Evolutionary conservation across 2,797 vertebrate species (phyloP), one percentile per base, ranked within the genome.

Genomic region (Acropternis orthonyx): DNA sequence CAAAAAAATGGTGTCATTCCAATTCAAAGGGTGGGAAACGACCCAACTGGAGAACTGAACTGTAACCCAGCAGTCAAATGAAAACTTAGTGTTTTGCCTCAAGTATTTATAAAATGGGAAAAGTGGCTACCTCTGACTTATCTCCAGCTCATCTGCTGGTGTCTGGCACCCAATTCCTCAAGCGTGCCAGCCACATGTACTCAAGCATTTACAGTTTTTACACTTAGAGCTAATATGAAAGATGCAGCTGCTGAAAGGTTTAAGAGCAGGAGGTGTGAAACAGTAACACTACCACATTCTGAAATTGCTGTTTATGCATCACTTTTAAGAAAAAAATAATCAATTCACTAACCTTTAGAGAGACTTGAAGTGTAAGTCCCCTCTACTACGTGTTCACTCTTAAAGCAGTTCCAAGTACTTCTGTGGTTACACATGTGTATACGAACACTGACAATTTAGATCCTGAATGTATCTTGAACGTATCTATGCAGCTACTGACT

Each of bases 161-260:
- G 75, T 85, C 93, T 93, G 62, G 71, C 83, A 89, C 65, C 14
- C 51, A 69, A 10, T 12, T 49, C 41, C 56, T 89, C 51, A 58
- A 69, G 51, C 2, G 2, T 54, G 30, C 46, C 85, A 59, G 72
- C 28, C 71, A 61, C 59, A 28, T 2, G 18, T 32, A 63, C 41
- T 75, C 2, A 0, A 48, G 56, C 37, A 67, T 46, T 82, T 63
- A 67, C 10, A 15, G 48, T 27, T 96, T 94, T 89, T 69, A 93
- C 37, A 71, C 69, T 52, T 48, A 36, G 14, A 77, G 24, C 54
- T 61, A 54, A 77, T 15, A 51, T 46, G 82, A 90, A 89, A 88
- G 48, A 69, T 71, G 49, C 68, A 92, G 51, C 79, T 88, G 66
- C 81, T 93, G 89, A 93, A 94, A 80, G 83, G 19, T 83, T 61